These are phyloP conservation scores for Bombus confusus DNA, from an alignment of 1,140 invertebrate genomes.

Conservation along the genomic window DNA sequence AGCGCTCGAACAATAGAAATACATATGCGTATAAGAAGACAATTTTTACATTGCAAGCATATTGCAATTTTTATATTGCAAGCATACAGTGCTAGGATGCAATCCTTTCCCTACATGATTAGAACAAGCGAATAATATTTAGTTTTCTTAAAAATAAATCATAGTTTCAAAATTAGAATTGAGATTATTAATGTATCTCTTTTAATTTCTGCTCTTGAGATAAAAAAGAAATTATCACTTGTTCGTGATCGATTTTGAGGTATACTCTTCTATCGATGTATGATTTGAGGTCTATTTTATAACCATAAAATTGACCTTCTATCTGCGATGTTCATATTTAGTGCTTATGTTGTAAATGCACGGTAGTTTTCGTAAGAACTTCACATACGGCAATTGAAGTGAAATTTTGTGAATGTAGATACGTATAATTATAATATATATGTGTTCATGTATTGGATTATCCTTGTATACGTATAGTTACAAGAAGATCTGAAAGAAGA, in stretches of 20 bases:
- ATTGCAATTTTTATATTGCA: not conserved
- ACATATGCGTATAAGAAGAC: not conserved
- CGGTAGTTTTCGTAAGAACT: not conserved
- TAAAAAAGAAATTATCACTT: not conserved
- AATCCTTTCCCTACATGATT: not conserved
- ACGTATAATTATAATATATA: not conserved
- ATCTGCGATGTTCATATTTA: conserved; percentile 12
- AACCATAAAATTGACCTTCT: not conserved
- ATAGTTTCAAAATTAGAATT: not conserved
- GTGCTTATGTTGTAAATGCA: not conserved
- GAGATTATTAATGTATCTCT: not conserved
- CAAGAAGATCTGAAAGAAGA: not conserved
- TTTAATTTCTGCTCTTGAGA: not conserved
- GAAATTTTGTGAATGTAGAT: conserved; percentile 1
- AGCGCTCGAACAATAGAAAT: not conserved
- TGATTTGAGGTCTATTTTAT: conserved; percentile 24
- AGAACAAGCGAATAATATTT: not conserved
- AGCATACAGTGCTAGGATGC: not conserved
- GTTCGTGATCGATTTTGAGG: not conserved
- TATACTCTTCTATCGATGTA: not conserved
- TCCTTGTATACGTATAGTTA: too few species aligned
- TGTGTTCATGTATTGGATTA: not conserved
- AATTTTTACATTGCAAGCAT: not conserved
- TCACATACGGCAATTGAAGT: not conserved
- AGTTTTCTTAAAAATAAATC: not conserved